These are phyloP conservation scores for Lasioglossum baleicum DNA, from an alignment of 1,140 invertebrate genomes.

Conservation along the genomic window DNA sequence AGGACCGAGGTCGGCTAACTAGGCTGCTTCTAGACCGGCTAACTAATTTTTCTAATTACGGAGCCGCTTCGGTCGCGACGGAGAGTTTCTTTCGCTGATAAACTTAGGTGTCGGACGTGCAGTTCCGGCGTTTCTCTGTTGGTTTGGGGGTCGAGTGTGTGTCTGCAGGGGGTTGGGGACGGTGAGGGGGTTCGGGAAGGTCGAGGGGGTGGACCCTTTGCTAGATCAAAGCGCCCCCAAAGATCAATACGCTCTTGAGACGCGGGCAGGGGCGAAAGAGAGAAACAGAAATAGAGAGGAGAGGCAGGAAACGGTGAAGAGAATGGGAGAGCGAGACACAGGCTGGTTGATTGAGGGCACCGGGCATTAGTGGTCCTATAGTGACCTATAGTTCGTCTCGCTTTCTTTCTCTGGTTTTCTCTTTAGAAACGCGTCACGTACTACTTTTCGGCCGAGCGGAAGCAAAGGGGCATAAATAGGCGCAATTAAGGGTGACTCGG, in stretches of 20 bases:
- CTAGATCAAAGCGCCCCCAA: constrained; percentile 76
- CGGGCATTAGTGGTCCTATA: constrained; percentile 71
- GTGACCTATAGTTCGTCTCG: constrained; percentile 19
- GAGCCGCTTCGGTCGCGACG: constrained; percentile 63
- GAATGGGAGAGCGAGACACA: constrained; percentile 55
- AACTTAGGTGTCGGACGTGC: constrained; percentile 72
- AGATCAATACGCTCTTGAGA: constrained; percentile 74
- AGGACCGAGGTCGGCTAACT: too few relatives aligned
- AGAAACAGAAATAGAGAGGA: not conserved
- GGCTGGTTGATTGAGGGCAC: constrained; percentile 75
- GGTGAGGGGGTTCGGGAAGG: constrained; percentile 34
- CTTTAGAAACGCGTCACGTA: constrained; percentile 80
- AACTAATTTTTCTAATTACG: constrained; percentile 77
- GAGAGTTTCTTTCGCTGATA: constrained; percentile 66
- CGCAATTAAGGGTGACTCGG: constrained; percentile 73
- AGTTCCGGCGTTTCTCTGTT: not conserved
- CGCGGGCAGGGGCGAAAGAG: constrained; percentile 39
- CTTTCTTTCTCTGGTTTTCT: constrained; percentile 9
- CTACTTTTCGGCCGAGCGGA: constrained; percentile 68
- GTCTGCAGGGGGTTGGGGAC: constrained; percentile 29
- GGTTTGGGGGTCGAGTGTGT: constrained; percentile 43
- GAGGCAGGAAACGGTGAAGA: constrained; percentile 36
- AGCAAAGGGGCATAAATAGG: constrained; percentile 79
- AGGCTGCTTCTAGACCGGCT: constrained; percentile 9
- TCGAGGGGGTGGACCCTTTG: constrained; percentile 65